phyloP scores from a whole-genome alignment of 1,140 invertebrate species.

The Stenopsyche tienmushanensis region DNA sequence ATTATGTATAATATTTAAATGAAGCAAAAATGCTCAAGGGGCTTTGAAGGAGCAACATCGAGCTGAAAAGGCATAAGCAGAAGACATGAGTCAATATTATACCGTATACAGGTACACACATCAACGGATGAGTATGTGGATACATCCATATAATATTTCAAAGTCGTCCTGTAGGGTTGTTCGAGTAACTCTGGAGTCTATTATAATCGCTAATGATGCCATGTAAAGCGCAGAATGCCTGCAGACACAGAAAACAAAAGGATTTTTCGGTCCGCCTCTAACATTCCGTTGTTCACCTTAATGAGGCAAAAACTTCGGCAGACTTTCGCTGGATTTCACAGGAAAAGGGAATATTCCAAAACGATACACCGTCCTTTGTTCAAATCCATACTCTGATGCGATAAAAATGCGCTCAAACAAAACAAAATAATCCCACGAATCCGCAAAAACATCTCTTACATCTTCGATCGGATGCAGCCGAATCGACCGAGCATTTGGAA shows the following conservation, averaged over 20 bases:
- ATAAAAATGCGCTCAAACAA: too few relatives aligned
- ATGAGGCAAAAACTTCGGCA: constrained; percentile 29
- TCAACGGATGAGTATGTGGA: too few relatives aligned
- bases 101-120: too few relatives aligned
- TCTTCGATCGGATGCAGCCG: too few relatives aligned
- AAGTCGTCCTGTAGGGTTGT: not conserved
- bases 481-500: too few relatives aligned
- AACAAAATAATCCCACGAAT: too few relatives aligned
- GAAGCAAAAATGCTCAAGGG: too few relatives aligned
- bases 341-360: constrained; percentile 6
- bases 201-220: constrained; percentile 31
- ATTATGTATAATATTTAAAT: too few relatives aligned
- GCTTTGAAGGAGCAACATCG: too few relatives aligned
- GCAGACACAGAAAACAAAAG: constrained; percentile 30
- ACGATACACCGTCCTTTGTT: constrained; percentile 6
- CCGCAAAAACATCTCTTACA: too few relatives aligned
- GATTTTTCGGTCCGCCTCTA: constrained; percentile 18
- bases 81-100: too few relatives aligned
- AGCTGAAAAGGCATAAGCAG: too few relatives aligned
- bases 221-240: constrained; percentile 26
- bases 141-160: not conserved
- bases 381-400: not conserved
- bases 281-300: constrained; percentile 26
- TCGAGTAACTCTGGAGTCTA: constrained; percentile 10
- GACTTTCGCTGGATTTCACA: constrained; percentile 19